Conservation (phyloP, 2,888 invertebrate genomes). For the Nineta flava region DNA sequence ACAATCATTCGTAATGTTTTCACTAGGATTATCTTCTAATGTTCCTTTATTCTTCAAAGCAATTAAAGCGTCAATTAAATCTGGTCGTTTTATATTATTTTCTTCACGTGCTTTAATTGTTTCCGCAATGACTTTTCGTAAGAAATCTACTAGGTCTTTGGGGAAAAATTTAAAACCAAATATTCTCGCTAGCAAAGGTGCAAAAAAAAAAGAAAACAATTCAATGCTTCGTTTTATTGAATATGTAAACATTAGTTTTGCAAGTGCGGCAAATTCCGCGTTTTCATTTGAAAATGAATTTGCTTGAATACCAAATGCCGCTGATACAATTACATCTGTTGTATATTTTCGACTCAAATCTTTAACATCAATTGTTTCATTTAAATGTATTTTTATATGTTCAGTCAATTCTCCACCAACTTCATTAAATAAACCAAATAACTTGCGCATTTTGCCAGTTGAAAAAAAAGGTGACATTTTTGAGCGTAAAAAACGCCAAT, state of each 20-base stretch:
- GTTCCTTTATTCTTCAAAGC: background rate
- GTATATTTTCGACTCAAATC: slow-evolving; percentile 17
- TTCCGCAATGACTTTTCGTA: slow-evolving; percentile 26
- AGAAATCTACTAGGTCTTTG: slow-evolving; percentile 20
- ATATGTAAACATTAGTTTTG: slow-evolving; percentile 27
- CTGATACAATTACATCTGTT: slow-evolving; percentile 30
- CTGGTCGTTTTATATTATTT: slow-evolving; percentile 24
- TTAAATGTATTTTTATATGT: background rate
- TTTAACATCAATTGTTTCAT: slow-evolving; percentile 16
- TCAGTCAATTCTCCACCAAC: slow-evolving; percentile 11
- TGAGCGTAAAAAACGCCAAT: slow-evolving; percentile 30
- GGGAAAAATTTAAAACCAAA: slow-evolving; percentile 26
- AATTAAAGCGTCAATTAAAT: slow-evolving; percentile 30
- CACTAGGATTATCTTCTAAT: background rate
- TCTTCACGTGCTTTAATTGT: slow-evolving; percentile 26
- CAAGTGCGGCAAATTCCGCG: slow-evolving; percentile 25
- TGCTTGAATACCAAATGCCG: slow-evolving; percentile 30
- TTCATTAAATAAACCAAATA: slow-evolving; percentile 27
- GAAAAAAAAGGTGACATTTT: slow-evolving; percentile 32
- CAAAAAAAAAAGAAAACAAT: slow-evolving; percentile 25
- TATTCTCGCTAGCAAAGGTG: slow-evolving; percentile 24
- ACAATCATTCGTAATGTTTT: too few relatives aligned
- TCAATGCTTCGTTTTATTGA: slow-evolving; percentile 22
- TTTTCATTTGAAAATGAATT: slow-evolving; percentile 26
- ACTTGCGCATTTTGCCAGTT: slow-evolving; percentile 30